Conservation (phyloP, 2,797 vertebrate species). For the Loris lydekkerianus region DNA sequence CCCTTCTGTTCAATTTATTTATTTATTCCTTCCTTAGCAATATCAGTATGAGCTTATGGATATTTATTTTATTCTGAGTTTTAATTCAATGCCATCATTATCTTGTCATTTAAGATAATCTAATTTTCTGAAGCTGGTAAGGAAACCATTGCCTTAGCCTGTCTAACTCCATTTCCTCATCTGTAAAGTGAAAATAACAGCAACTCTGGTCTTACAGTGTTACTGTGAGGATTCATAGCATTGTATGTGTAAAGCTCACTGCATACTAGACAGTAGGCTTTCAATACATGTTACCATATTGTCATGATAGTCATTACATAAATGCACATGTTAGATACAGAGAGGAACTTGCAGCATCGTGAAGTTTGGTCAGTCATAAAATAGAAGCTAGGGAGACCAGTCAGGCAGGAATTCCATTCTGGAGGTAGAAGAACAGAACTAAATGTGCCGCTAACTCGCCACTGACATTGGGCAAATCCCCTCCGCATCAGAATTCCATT, state of each 20-base stretch:
- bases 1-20: not conserved
- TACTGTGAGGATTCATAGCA: not conserved
- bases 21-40: constrained; percentile 32
- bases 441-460: not conserved
- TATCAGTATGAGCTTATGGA: not conserved
- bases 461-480: not conserved
- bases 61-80: constrained; percentile 22
- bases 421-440: not conserved
- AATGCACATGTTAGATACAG: not conserved
- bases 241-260: not conserved
- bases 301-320: not conserved
- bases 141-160: not conserved
- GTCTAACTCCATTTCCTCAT: not conserved
- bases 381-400: not conserved
- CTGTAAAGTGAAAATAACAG: not conserved
- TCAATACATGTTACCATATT: not conserved
- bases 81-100: constrained; percentile 30
- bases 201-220: not conserved
- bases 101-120: constrained; percentile 30
- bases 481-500: not conserved
- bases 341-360: not conserved
- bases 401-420: not conserved
- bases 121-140: not conserved
- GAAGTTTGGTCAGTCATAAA: not conserved
- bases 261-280: not conserved